Conservation (phyloP, 1,140 invertebrate genomes). For the Eupristina koningsbergeri region DNA sequence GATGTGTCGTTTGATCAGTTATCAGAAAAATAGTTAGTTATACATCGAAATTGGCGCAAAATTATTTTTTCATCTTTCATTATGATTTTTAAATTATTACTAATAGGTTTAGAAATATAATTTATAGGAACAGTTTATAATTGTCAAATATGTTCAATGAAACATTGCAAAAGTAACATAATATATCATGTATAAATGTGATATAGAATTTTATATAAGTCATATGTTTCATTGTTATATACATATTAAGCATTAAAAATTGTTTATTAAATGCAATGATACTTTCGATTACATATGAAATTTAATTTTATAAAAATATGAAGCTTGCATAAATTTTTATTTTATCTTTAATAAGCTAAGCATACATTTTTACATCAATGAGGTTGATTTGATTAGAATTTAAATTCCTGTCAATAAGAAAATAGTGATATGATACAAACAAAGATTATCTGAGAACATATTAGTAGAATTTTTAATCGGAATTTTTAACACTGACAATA, state of each 20-base stretch:
- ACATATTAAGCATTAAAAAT: too few species aligned
- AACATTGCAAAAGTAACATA: too few species aligned
- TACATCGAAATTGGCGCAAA: not conserved
- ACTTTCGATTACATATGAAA: too few species aligned
- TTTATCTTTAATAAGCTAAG: not conserved
- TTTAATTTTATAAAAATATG: too few species aligned
- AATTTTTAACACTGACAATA: slow-evolving; percentile 73
- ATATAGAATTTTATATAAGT: too few species aligned
- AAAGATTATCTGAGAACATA: slow-evolving; percentile 52
- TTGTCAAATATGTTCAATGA: too few species aligned
- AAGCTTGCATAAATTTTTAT: not conserved
- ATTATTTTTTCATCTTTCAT: not conserved
- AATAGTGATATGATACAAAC: slow-evolving; percentile 17
- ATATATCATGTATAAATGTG: too few species aligned
- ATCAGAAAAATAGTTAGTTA: not conserved
- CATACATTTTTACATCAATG: slow-evolving; percentile 70
- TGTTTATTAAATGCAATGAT: too few species aligned
- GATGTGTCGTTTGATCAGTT: not conserved
- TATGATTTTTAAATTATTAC: too few species aligned
- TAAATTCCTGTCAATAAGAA: slow-evolving; percentile 76
- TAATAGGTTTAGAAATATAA: too few species aligned
- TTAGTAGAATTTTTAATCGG: not conserved
- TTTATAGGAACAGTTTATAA: too few species aligned
- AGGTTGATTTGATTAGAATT: slow-evolving; percentile 83
- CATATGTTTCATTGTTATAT: too few species aligned